phyloP scores from a whole-genome alignment of 2,113 vertebrate genomes.

The Archocentrus centrarchus region DNA sequence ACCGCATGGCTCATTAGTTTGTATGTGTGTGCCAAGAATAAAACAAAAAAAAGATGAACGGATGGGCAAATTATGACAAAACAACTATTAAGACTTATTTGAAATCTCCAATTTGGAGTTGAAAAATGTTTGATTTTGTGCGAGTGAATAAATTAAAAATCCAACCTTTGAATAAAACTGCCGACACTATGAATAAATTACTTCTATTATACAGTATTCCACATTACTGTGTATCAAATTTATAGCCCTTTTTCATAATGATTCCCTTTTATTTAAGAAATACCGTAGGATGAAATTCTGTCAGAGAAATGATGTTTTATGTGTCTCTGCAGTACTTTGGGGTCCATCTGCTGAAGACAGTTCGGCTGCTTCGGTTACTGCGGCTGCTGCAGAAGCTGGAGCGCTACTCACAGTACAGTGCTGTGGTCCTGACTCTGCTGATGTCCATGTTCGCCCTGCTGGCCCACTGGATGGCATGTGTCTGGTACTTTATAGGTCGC shows the following conservation, averaged over 20 bases:
- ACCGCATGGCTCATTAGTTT: background rate
- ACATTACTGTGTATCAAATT: background rate
- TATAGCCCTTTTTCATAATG: background rate
- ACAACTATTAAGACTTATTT: background rate
- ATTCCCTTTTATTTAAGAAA: background rate
- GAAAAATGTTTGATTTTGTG: background rate
- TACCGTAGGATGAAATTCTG: background rate
- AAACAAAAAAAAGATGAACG: background rate
- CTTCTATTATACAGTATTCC: background rate
- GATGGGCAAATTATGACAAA: background rate
- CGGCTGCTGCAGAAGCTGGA: conserved; percentile 86
- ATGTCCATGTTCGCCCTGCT: conserved; percentile 88
- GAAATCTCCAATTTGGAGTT: background rate
- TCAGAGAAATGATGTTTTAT: background rate
- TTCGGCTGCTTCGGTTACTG: conserved; percentile 82
- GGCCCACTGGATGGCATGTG: conserved; percentile 88
- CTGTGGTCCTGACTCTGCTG: conserved; percentile 85
- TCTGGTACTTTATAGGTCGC: conserved; percentile 86
- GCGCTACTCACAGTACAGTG: conserved; percentile 87
- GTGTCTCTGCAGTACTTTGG: conserved; percentile 80
- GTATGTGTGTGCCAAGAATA: background rate
- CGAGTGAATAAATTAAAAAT: background rate
- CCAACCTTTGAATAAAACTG: background rate
- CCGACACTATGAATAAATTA: background rate
- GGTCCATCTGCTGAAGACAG: conserved; percentile 86